These are phyloP conservation scores for Fregata magnificens DNA, from an alignment of 2,113 vertebrate species.

Conservation along the genomic window DNA sequence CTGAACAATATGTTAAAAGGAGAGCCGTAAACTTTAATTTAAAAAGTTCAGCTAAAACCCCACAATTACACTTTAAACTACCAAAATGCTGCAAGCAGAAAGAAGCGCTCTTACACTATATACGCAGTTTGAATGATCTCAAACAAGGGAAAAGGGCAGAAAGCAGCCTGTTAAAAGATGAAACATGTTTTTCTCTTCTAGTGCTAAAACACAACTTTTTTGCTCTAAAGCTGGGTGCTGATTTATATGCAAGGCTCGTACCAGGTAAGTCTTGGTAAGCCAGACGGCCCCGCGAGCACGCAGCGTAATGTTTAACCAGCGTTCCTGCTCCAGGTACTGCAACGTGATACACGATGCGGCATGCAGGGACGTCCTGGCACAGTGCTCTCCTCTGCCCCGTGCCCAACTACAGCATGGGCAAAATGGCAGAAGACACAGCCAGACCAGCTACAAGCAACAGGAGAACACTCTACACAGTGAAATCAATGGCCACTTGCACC, in stretches of 20 bases:
- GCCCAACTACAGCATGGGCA: not conserved
- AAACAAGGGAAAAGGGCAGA: not conserved
- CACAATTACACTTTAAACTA: not conserved
- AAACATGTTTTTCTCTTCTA: not conserved
- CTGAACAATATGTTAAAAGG: not conserved
- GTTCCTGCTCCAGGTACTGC: not conserved
- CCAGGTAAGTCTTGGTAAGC: not conserved
- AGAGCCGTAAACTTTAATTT: not conserved
- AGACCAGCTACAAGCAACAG: not conserved
- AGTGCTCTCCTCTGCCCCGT: not conserved
- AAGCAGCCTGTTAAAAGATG: not conserved
- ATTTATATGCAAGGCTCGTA: not conserved
- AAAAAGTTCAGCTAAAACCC: not conserved
- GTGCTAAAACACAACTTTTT: not conserved
- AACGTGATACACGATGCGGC: accelerated
- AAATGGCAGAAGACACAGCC: not conserved
- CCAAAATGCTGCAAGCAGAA: not conserved
- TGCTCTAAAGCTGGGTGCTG: not conserved
- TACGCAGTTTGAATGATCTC: not conserved
- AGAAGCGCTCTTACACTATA: not conserved
- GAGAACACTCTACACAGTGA: not conserved
- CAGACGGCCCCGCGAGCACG: not conserved
- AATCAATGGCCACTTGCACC: not conserved
- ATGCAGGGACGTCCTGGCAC: not conserved
- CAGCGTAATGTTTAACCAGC: not conserved